Evolutionary conservation across 2,113 vertebrate species (phyloP).

Genomic region (Sclerurus mexicanus): DNA sequence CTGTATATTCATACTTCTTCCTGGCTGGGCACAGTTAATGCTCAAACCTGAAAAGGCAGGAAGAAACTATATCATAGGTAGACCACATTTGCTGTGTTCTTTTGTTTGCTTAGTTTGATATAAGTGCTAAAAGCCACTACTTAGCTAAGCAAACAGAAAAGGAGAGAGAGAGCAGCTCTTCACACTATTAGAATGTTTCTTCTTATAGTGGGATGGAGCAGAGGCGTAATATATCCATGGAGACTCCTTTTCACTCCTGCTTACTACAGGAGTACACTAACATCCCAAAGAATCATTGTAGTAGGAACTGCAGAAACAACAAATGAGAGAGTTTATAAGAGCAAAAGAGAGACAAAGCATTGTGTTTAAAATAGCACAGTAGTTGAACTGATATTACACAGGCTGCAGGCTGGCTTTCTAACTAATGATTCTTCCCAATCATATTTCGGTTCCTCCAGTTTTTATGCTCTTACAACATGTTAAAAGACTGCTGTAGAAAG

Average conservation of each 20-base stretch:
- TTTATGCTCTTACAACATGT: neutral
- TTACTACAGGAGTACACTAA: neutral
- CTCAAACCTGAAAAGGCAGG: constrained; percentile 35
- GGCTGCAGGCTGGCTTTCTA: neutral
- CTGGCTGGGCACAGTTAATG: neutral
- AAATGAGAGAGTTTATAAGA: neutral
- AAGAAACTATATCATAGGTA: constrained; percentile 5
- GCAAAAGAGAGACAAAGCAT: neutral
- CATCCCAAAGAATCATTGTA: accelerated
- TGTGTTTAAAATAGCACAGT: neutral
- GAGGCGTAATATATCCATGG: neutral
- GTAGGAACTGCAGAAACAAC: neutral
- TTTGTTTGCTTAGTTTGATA: constrained; percentile 18
- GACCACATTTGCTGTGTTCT: neutral
- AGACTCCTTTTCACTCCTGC: neutral
- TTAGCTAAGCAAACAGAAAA: neutral
- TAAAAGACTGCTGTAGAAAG: neutral
- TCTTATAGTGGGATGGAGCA: neutral
- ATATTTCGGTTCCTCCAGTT: neutral
- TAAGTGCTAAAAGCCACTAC: neutral
- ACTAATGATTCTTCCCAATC: neutral
- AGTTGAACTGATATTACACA: neutral
- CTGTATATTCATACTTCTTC: neutral
- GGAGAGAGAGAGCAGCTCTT: neutral
- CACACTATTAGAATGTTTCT: neutral